These are phyloP conservation scores for Paragorgia papillata DNA, from an alignment of 92 coral and sea anemone genomes.

Conservation along the genomic window DNA sequence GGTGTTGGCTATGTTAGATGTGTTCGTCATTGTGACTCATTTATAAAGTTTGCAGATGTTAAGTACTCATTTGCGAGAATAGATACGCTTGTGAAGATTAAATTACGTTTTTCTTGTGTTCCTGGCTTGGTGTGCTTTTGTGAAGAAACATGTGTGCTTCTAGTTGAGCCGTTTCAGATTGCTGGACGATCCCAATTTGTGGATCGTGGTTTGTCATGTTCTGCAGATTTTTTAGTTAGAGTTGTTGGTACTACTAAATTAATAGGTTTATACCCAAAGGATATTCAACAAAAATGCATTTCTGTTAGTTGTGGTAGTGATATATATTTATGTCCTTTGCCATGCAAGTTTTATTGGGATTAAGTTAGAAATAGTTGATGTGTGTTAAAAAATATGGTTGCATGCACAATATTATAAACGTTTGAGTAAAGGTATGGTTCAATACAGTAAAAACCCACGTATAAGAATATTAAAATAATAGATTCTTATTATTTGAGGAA, in stretches of 20 bases:
- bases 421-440: no score
- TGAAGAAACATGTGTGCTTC: background rate
- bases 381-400: background rate
- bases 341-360: background rate
- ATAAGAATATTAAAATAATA: no score
- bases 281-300: slow-evolving; percentile 10
- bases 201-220: background rate
- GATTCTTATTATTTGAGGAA: no score
- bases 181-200: background rate
- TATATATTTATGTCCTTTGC: background rate
- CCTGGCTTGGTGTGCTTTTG: background rate
- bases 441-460: no score
- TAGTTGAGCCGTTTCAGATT: background rate
- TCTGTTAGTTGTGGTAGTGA: background rate
- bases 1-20: background rate
- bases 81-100: background rate
- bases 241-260: background rate
- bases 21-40: background rate
- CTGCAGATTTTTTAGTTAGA: background rate
- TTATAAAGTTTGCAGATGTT: background rate
- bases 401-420: no score
- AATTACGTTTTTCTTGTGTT: background rate
- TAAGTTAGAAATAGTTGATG: background rate
- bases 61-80: background rate
- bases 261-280: background rate